Evolutionary conservation across 1,140 invertebrate species (phyloP).

Genomic region (Andrena cerasifolii): DNA sequence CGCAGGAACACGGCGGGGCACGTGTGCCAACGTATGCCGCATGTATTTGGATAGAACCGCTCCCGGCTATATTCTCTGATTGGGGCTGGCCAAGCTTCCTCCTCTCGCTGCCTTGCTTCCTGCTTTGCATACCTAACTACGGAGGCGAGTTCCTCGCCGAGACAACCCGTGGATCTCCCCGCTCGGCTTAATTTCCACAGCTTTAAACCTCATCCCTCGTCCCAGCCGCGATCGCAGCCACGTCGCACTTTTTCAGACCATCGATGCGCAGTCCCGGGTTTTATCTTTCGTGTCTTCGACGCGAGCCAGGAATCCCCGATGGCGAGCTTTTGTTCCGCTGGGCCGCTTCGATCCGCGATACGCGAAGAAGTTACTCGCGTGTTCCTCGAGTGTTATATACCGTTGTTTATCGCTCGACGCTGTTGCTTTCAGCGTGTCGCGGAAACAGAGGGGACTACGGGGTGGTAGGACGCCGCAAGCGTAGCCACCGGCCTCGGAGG

Average conservation of each 20-base stretch:
- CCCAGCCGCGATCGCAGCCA: constrained; percentile 21
- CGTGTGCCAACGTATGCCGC: constrained; percentile 8
- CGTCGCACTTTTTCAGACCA: constrained; percentile 6
- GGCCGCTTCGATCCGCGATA: neutral
- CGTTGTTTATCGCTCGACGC: neutral
- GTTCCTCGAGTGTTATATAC: too few relatives aligned
- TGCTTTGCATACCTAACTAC: constrained; percentile 75
- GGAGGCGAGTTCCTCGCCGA: constrained; percentile 59
- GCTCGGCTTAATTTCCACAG: constrained; percentile 65
- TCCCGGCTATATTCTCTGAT: constrained; percentile 66
- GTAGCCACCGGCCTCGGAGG: neutral
- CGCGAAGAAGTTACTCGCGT: neutral
- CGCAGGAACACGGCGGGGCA: neutral
- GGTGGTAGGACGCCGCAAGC: constrained; percentile 12
- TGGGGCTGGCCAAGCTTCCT: constrained; percentile 61
- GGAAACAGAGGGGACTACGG: neutral
- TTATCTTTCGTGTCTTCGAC: neutral
- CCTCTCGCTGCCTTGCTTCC: constrained; percentile 54
- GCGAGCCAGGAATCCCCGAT: too few relatives aligned
- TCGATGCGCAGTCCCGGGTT: neutral
- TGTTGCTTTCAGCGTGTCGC: too few relatives aligned
- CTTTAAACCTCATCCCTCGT: constrained; percentile 53
- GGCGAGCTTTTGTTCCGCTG: neutral
- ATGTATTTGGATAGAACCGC: constrained; percentile 42
- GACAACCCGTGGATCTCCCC: constrained; percentile 60